These are phyloP conservation scores for Pyxicephalus adspersus DNA, from an alignment of 2,113 vertebrate genomes.

Conservation along the genomic window DNA sequence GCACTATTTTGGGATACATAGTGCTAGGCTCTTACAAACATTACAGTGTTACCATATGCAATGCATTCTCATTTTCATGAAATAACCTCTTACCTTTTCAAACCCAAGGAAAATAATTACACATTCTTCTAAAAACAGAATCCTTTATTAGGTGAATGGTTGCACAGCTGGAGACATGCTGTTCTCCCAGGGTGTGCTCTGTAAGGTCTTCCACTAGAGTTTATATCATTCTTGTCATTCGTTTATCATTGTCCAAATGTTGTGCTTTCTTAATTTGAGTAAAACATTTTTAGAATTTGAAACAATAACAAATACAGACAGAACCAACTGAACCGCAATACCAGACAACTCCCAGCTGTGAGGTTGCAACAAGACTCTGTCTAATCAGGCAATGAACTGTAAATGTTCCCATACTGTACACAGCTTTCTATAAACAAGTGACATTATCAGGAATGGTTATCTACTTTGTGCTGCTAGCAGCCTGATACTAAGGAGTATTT, in stretches of 20 bases:
- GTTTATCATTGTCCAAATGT: conserved; percentile 79
- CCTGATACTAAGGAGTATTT: not conserved
- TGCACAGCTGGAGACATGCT: conserved; percentile 77
- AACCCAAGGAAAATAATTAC: conserved; percentile 77
- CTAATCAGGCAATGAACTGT: conserved; percentile 60
- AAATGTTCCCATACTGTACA: conserved; percentile 56
- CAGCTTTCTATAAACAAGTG: conserved; percentile 54
- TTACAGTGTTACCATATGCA: not conserved
- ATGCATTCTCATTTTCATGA: conserved; percentile 62
- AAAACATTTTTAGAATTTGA: conserved; percentile 81
- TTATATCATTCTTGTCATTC: conserved; percentile 80
- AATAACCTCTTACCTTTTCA: conserved; percentile 77
- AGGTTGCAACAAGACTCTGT: conserved; percentile 57
- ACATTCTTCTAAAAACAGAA: conserved; percentile 62
- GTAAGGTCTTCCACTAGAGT: conserved; percentile 65
- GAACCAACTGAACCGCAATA: conserved; percentile 61
- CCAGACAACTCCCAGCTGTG: conserved; percentile 71
- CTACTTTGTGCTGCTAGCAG: not conserved
- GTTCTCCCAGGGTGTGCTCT: conserved; percentile 67
- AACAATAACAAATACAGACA: conserved; percentile 77
- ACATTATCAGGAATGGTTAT: conserved; percentile 14
- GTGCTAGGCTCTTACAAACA: too few species aligned
- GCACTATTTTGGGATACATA: too few species aligned
- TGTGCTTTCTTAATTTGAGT: conserved; percentile 74
- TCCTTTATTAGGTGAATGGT: conserved; percentile 66